These are phyloP conservation scores for Tetheella fluctuosa DNA, from an alignment of 2,888 invertebrate genomes.

Conservation along the genomic window DNA sequence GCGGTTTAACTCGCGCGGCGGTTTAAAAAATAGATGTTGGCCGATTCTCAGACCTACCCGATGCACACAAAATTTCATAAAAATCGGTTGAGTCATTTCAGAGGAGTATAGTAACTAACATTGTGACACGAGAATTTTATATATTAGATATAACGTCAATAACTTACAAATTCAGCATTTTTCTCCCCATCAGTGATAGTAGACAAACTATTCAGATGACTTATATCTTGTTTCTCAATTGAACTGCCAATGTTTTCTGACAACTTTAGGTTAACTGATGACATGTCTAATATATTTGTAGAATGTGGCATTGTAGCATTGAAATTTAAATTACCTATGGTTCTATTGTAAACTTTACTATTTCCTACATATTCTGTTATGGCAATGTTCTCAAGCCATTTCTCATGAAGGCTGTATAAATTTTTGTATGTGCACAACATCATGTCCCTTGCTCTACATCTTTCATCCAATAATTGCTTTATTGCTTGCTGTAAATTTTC, in stretches of 20 bases:
- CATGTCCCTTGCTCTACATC: slow-evolving; percentile 85
- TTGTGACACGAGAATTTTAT: too few relatives aligned
- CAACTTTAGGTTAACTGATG: slow-evolving; percentile 85
- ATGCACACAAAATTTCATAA: too few relatives aligned
- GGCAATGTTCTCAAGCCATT: slow-evolving; percentile 74
- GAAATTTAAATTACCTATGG: slow-evolving; percentile 81
- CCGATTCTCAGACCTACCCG: too few relatives aligned
- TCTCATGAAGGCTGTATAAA: slow-evolving; percentile 76
- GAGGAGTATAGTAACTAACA: too few relatives aligned
- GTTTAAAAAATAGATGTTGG: too few relatives aligned
- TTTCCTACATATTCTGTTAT: slow-evolving; percentile 71
- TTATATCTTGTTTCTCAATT: slow-evolving; percentile 74
- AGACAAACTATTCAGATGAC: slow-evolving; percentile 61
- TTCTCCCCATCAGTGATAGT: slow-evolving; percentile 83
- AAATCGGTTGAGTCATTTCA: too few relatives aligned
- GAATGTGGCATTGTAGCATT: slow-evolving; percentile 76
- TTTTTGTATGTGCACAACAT: slow-evolving; percentile 86
- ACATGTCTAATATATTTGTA: slow-evolving; percentile 86
- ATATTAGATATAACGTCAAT: too few relatives aligned
- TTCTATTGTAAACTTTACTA: slow-evolving; percentile 64
- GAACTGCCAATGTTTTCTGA: slow-evolving; percentile 84
- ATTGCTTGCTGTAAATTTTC: slow-evolving; percentile 88
- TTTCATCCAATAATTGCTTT: slow-evolving; percentile 88
- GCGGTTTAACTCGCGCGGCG: too few relatives aligned
- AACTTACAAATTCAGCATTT: slow-evolving; percentile 84